phyloP scores from a whole-genome alignment of 2,113 vertebrate genomes.

The Forbesichthys papilliferus region DNA sequence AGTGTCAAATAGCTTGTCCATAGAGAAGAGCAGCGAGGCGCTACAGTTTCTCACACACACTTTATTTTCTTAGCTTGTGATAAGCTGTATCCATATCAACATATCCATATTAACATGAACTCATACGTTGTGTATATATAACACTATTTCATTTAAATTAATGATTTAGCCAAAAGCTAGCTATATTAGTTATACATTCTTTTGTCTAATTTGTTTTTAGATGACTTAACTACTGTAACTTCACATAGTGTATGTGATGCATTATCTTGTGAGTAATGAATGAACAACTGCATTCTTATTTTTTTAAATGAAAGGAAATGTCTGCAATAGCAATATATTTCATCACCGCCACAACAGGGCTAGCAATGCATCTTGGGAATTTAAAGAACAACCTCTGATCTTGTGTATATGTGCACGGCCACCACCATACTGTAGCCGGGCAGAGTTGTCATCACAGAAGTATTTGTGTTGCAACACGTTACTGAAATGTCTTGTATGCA shows the following conservation, averaged over 20 bases:
- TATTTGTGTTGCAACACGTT: slow-evolving; percentile 56
- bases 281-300: slow-evolving; percentile 59
- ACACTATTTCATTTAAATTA: too few relatives aligned
- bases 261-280: slow-evolving; percentile 31
- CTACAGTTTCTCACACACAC: background rate
- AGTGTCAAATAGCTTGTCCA: slow-evolving; percentile 11
- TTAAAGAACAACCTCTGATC: slow-evolving; percentile 43
- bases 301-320: slow-evolving; percentile 47
- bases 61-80: background rate
- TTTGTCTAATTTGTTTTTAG: background rate
- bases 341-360: slow-evolving; percentile 27
- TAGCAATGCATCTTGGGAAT: slow-evolving; percentile 25
- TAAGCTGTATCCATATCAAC: background rate
- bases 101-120: too few relatives aligned
- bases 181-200: background rate
- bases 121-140: too few relatives aligned
- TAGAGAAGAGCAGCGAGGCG: slow-evolving; percentile 7
- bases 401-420: slow-evolving; percentile 28
- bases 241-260: background rate
- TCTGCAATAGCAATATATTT: slow-evolving; percentile 40
- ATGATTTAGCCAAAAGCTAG: too few relatives aligned
- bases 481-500: slow-evolving; percentile 59
- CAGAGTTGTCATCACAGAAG: slow-evolving; percentile 36
- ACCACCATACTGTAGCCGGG: slow-evolving; percentile 13
- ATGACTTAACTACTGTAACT: background rate